These are phyloP conservation scores for Myopa testacea DNA, from an alignment of 2,888 invertebrate species.

Conservation along the genomic window DNA sequence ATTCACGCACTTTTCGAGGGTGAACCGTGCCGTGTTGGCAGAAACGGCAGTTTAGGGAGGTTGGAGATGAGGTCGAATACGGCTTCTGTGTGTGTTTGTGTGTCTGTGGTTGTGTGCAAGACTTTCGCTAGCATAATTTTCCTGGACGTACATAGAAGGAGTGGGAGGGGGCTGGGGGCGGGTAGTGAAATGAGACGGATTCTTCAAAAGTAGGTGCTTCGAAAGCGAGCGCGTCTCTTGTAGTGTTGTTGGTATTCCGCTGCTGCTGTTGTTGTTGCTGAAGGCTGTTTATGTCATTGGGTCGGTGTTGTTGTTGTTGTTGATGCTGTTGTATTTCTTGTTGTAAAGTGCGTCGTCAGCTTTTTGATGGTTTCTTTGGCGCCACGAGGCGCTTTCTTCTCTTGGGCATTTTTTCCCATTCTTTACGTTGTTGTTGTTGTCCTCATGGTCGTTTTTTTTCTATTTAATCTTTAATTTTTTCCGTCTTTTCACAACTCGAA, in stretches of 20 bases:
- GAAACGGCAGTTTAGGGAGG: background rate
- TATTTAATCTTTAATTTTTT: constrained; percentile 35
- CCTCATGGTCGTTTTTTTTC: constrained; percentile 4
- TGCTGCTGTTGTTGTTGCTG: background rate
- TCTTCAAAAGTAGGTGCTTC: background rate
- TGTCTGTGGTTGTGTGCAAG: no score
- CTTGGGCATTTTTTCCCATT: background rate
- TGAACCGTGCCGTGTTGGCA: background rate
- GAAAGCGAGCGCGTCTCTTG: background rate
- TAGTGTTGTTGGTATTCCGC: background rate
- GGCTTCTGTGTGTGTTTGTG: background rate
- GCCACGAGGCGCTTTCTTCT: constrained; percentile 26
- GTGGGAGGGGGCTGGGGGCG: background rate
- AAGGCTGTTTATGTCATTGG: constrained; percentile 20
- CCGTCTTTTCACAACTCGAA: background rate
- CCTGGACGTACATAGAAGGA: no score
- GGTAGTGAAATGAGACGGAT: background rate
- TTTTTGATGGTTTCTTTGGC: constrained; percentile 19
- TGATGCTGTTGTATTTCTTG: background rate
- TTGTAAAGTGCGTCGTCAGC: no score
- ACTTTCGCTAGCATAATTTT: no score
- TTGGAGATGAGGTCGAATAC: background rate
- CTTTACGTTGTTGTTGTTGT: constrained; percentile 17
- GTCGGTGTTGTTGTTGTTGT: background rate
- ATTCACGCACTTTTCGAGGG: constrained; percentile 49